Base-by-base conservation (phyloP, 2,113 vertebrate species). In the Laticauda colubrina region DNA sequence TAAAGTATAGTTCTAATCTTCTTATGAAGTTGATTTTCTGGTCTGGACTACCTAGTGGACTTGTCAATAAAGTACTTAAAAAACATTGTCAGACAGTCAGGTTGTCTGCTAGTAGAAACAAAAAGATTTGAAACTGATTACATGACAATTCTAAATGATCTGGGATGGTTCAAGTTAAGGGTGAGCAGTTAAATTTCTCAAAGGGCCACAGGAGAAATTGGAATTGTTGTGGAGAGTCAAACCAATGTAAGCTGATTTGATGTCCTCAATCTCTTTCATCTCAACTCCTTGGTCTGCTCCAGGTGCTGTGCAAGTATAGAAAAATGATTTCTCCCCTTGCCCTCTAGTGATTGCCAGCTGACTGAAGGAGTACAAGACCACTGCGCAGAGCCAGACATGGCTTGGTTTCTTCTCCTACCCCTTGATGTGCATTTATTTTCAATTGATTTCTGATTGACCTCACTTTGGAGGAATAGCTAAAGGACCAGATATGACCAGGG, bases 71-170 rank as follows among this genome's bases (percentile, higher is more conserved):
- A 4, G 3, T 34, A 29, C 23, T 48, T 86, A 18, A 5, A 48
- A 86, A 24, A 61, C 24, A 56, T 9, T 57, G 53, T 6, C 75
- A 86, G n/a, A 45, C 24, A 45, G 39, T 61, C 18, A 21, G 2
- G 14, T 29, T 59, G 81, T 7, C 55, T 29, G 57, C 55, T 23
- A 20, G 14, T 81, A 3, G 39, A 81, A 85, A 34, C 53, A 45
- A 57, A 12, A 23, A n/a, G 14, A 91, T 4, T n/a, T 15, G 56
- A 91, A 45, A 21, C 29, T 87, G 10, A 29, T 87, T 5, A 43
- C 6, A 12, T 91, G 39, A 10, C 23, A 91, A 94, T 93, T 95
- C 94, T 93, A 92, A 56, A 88, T 54, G 4, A 93, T 43, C 24
- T 57, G 14, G 51, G 26, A 85, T 2, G 75, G 34, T 43, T 7